A percentile compares a stretch with the other conserved stretches of the same genome.
Evolutionary conservation across 2,888 invertebrate species (phyloP).

Genomic region (Steinernema hermaphroditum): DNA sequence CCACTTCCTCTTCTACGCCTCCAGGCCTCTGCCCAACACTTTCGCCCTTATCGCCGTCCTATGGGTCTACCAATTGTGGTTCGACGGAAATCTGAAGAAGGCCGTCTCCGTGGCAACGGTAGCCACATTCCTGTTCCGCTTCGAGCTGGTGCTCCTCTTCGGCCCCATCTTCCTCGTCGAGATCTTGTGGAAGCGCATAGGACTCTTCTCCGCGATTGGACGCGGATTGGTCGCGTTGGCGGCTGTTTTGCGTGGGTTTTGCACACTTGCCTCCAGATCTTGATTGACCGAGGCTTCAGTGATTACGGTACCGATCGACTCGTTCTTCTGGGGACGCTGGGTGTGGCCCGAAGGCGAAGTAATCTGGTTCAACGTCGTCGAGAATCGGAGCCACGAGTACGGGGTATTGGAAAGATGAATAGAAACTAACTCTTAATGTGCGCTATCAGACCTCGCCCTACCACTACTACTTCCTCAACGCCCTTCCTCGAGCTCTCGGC

Average conservation of each 20-base stretch:
- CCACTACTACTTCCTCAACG: constrained; percentile 97
- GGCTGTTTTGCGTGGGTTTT: constrained; percentile 72
- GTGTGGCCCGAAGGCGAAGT: constrained; percentile 98
- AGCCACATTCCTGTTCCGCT: constrained; percentile 69
- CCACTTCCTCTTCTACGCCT: constrained; percentile 95
- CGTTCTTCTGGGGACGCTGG: constrained; percentile 84
- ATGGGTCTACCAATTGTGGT: constrained; percentile 33
- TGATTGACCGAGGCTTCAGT: constrained; percentile 70
- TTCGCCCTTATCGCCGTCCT: constrained; percentile 77
- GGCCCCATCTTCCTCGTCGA: constrained; percentile 82
- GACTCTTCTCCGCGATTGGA: constrained; percentile 69
- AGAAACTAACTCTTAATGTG: constrained; percentile 34
- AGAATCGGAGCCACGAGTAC: constrained; percentile 93
- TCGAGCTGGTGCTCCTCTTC: constrained; percentile 80
- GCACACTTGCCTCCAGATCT: not conserved
- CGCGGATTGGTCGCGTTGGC: constrained; percentile 67
- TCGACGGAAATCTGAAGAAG: constrained; percentile 72
- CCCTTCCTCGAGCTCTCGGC: constrained; percentile 86
- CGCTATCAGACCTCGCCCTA: constrained; percentile 85
- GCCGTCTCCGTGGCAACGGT: constrained; percentile 71
- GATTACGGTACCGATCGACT: constrained; percentile 81
- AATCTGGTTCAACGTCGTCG: constrained; percentile 87
- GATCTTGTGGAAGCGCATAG: constrained; percentile 76
- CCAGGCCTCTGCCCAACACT: constrained; percentile 89
- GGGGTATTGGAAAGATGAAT: too few relatives aligned